These are phyloP conservation scores for Gila orcuttii DNA, from an alignment of 2,113 vertebrate species.

Conservation along the genomic window DNA sequence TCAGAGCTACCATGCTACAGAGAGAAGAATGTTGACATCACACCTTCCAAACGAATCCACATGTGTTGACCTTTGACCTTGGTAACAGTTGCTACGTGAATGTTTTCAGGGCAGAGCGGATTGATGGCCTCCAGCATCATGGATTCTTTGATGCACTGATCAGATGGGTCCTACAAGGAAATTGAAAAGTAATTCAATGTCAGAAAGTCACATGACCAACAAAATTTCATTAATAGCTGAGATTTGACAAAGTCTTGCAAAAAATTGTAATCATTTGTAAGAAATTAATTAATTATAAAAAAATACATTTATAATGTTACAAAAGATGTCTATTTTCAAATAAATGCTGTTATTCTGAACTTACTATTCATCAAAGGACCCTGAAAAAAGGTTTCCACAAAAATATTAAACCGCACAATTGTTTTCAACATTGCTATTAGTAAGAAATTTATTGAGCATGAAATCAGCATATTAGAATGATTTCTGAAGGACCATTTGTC, in stretches of 20 bases:
- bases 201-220: neutral
- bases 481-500: neutral
- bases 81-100: conserved; percentile 90
- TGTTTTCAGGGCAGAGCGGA: conserved; percentile 88
- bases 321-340: neutral
- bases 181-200: conserved; percentile 53
- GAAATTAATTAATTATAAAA: neutral
- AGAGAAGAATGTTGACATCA: neutral
- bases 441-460: neutral
- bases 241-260: neutral
- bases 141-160: conserved; percentile 91
- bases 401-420: neutral
- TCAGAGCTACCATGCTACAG: neutral
- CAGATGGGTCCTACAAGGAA: conserved; percentile 79
- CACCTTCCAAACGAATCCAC: conserved; percentile 94
- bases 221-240: neutral
- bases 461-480: neutral
- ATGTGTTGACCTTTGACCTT: conserved; percentile 89
- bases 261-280: neutral
- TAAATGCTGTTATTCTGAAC: neutral
- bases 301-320: neutral
- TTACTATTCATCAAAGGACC: neutral
- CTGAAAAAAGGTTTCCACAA: neutral
- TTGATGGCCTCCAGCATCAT: conserved; percentile 98
- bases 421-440: neutral